Evolutionary conservation across 2,888 invertebrate genomes (phyloP).

Genomic region (Microplitis manilae): DNA sequence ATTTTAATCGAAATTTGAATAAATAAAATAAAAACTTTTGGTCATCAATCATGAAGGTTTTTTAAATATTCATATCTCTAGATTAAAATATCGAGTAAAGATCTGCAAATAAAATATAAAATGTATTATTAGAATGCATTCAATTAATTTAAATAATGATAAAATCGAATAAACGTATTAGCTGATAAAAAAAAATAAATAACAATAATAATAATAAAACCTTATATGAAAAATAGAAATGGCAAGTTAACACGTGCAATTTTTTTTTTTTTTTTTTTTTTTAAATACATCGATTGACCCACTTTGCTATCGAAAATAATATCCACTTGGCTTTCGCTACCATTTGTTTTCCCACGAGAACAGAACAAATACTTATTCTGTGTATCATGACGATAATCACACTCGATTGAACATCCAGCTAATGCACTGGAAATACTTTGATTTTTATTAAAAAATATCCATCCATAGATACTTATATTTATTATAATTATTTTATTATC

Average conservation of each 20-base stretch:
- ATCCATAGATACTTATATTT: slow-evolving; percentile 12
- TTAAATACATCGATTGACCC: slow-evolving; percentile 35
- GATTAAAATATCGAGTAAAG: neutral
- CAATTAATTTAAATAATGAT: neutral
- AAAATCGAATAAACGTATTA: neutral
- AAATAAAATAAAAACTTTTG: too few relatives aligned
- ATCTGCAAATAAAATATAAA: neutral
- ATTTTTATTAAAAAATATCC: neutral
- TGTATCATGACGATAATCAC: slow-evolving; percentile 20
- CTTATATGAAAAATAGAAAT: neutral
- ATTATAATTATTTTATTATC: neutral
- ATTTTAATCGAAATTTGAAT: too few relatives aligned
- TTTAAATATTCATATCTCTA: neutral
- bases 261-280: slow-evolving; percentile 12
- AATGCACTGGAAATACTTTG: slow-evolving; percentile 7
- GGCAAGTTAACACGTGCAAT: neutral
- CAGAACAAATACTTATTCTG: slow-evolving; percentile 18
- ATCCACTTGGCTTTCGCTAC: slow-evolving; percentile 12
- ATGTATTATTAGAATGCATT: neutral
- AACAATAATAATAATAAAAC: neutral
- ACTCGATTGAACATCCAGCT: slow-evolving; percentile 24
- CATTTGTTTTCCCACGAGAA: slow-evolving; percentile 10
- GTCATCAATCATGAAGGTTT: too few relatives aligned
- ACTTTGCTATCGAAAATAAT: slow-evolving; percentile 24
- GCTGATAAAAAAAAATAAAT: neutral